Conservation (phyloP, 2,113 vertebrate genomes). For the Nyctereutes procyonoides region DNA sequence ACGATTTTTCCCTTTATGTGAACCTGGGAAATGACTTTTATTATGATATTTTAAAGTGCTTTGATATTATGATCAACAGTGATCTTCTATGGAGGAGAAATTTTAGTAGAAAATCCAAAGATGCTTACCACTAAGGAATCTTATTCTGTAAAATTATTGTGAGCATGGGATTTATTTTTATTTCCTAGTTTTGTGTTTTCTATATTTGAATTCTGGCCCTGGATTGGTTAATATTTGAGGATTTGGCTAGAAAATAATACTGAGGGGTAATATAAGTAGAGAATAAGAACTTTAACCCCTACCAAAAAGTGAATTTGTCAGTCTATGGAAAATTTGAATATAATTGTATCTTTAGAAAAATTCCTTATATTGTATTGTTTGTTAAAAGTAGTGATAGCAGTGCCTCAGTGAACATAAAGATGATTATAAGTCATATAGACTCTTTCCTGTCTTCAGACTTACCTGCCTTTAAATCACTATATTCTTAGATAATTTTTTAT, state of each 20-base stretch:
- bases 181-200: background rate
- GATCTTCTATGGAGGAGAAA: background rate
- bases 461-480: background rate
- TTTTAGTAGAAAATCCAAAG: background rate
- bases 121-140: background rate
- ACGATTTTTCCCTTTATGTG: background rate
- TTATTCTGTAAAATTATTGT: conserved; percentile 31
- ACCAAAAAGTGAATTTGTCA: background rate
- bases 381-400: background rate
- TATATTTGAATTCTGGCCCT: background rate
- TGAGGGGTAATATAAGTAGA: background rate
- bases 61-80: background rate
- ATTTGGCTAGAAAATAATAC: background rate
- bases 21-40: background rate
- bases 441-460: background rate
- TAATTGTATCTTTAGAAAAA: background rate
- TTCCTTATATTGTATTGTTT: background rate
- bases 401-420: background rate
- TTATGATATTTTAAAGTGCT: background rate
- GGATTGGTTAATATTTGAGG: background rate
- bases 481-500: background rate
- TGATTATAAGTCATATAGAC: background rate
- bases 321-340: background rate
- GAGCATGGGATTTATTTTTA: background rate
- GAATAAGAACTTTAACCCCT: background rate